Conservation (phyloP, 2,888 invertebrate species). For the Patella pellucida region DNA sequence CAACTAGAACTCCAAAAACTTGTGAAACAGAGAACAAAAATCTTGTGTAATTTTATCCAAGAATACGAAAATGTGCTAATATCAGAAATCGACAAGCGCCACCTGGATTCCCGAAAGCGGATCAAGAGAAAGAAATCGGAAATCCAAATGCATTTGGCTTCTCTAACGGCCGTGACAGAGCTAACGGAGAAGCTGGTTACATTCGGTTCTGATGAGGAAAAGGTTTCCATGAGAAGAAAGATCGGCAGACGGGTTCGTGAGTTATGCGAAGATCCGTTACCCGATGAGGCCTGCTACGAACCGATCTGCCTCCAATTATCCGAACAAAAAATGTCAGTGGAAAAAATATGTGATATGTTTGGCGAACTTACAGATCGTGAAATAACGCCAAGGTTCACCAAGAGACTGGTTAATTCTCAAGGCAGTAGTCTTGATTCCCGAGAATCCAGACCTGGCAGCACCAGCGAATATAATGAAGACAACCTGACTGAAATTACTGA, state of each 20-base stretch:
- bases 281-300: constrained; percentile 36
- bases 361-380: constrained; percentile 44
- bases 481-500: constrained; percentile 41
- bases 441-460: constrained; percentile 39
- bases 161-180: constrained; percentile 55
- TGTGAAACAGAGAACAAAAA: constrained; percentile 48
- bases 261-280: constrained; percentile 54
- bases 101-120: constrained; percentile 46
- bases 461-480: constrained; percentile 45
- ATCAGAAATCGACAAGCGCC: constrained; percentile 50
- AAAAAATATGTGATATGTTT: constrained; percentile 59
- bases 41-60: constrained; percentile 50
- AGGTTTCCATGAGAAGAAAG: constrained; percentile 58
- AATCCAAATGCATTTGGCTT: constrained; percentile 50
- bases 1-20: constrained; percentile 43
- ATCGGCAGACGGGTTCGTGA: constrained; percentile 57
- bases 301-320: constrained; percentile 35
- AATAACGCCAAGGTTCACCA: constrained; percentile 1
- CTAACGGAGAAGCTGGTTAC: constrained; percentile 58
- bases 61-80: constrained; percentile 56
- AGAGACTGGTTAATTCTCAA: background rate
- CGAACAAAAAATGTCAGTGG: constrained; percentile 55
- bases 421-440: constrained; percentile 16
- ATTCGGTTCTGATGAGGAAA: constrained; percentile 61
- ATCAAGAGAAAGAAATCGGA: constrained; percentile 44